These are phyloP conservation scores for Gymnopithys bicolor DNA, from an alignment of 2,797 vertebrate genomes.

Conservation along the genomic window DNA sequence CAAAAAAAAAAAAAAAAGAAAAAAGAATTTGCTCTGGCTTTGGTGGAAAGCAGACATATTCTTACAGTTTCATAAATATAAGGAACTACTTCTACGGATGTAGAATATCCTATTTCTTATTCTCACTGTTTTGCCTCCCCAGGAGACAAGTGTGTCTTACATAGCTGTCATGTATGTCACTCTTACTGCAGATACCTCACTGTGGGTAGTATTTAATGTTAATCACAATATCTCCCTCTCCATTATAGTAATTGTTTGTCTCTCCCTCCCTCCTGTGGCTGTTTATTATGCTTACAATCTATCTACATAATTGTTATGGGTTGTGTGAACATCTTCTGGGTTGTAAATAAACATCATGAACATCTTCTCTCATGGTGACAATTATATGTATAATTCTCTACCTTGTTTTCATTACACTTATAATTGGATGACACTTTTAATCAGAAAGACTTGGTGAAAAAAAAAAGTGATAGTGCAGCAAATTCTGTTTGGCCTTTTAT, in stretches of 20 bases:
- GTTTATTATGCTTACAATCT: constrained; percentile 72
- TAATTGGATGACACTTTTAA: constrained; percentile 23
- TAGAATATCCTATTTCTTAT: not conserved
- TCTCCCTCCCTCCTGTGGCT: constrained; percentile 67
- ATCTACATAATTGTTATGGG: constrained; percentile 59
- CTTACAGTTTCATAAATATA: not conserved
- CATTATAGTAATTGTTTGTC: constrained; percentile 75
- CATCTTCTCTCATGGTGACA: constrained; percentile 36
- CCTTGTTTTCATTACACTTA: constrained; percentile 43
- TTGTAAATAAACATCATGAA: constrained; percentile 27
- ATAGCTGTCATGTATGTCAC: not conserved
- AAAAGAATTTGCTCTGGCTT: not conserved
- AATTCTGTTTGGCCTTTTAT: not conserved
- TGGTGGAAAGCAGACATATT: not conserved
- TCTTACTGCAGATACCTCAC: not conserved
- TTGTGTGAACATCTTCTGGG: constrained; percentile 37
- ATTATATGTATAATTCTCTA: constrained; percentile 52
- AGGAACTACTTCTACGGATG: not conserved
- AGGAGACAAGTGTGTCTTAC: not conserved
- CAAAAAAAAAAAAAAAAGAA: not conserved
- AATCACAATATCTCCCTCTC: constrained; percentile 64
- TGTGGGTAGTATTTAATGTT: constrained; percentile 52
- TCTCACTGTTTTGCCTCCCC: not conserved
- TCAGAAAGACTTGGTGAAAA: not conserved
- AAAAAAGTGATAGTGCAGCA: not conserved